These are phyloP conservation scores for Porphyrio hochstetteri DNA, from an alignment of 2,113 vertebrate species.

Conservation along the genomic window DNA sequence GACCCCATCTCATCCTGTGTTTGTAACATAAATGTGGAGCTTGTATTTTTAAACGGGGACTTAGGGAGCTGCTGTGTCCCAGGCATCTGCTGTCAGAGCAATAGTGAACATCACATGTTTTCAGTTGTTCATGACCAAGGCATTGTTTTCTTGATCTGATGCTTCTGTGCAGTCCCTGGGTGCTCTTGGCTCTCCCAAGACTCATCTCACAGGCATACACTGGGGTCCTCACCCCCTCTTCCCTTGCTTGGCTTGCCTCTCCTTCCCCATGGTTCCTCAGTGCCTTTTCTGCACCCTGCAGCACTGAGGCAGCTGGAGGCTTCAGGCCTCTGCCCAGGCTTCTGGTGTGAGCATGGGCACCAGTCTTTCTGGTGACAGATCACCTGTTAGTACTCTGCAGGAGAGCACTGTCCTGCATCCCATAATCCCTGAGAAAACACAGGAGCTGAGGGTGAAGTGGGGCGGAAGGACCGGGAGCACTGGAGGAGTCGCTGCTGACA, in stretches of 20 bases:
- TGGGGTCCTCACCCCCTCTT: neutral
- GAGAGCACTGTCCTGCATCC: neutral
- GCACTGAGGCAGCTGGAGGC: neutral
- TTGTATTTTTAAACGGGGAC: neutral
- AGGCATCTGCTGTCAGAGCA: neutral
- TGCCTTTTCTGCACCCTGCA: neutral
- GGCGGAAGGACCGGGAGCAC: neutral
- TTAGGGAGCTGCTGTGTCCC: neutral
- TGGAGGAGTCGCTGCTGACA: accelerated
- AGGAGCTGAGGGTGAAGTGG: neutral
- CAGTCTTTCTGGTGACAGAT: neutral
- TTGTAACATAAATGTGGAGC: neutral
- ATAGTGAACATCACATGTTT: accelerated
- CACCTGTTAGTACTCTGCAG: neutral
- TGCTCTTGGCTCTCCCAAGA: neutral
- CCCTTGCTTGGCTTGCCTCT: neutral
- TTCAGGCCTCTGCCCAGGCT: neutral
- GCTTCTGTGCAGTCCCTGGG: neutral
- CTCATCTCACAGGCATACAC: neutral
- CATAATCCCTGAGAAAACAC: neutral
- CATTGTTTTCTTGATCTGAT: neutral
- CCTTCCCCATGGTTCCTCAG: neutral
- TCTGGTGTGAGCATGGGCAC: neutral
- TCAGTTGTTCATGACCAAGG: neutral
- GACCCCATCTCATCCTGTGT: neutral